A percentile compares a stretch with the other conserved stretches of the same genome.
phyloP scores from a whole-genome alignment of 1,140 invertebrate species.

The Thereuonema tuberculata region DNA sequence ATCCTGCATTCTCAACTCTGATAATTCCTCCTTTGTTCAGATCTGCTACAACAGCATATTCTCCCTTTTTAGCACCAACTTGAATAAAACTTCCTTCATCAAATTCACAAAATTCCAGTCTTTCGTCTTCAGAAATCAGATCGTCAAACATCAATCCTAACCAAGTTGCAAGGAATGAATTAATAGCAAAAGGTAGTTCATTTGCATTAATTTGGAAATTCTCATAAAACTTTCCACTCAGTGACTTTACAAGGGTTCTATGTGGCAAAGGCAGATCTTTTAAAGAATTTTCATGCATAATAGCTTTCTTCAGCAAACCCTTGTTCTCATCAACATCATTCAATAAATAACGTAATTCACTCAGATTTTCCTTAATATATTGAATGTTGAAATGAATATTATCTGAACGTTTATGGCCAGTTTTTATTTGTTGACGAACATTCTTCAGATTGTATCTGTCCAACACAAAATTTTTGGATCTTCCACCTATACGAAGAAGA shows the following conservation, averaged over 20 bases:
- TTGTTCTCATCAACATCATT: not conserved
- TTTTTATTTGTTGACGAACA: not conserved
- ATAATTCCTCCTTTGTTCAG: not conserved
- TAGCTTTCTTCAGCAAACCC: not conserved
- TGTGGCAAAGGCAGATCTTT: not conserved
- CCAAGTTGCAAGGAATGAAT: too few species aligned
- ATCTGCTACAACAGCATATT: not conserved
- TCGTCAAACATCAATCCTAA: too few species aligned
- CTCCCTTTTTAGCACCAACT: not conserved
- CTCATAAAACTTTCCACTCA: too few species aligned
- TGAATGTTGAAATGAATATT: not conserved
- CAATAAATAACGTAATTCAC: not conserved
- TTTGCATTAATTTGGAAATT: too few species aligned
- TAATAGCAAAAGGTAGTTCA: too few species aligned
- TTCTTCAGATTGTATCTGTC: slow-evolving; percentile 26
- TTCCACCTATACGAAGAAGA: slow-evolving; percentile 55
- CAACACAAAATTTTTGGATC: slow-evolving; percentile 45
- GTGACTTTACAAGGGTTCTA: too few species aligned
- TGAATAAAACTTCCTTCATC: too few species aligned
- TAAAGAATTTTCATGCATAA: not conserved
- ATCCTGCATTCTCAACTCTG: too few species aligned
- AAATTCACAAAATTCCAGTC: too few species aligned
- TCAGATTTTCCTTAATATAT: not conserved
- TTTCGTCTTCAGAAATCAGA: too few species aligned
- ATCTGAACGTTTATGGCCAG: not conserved